Evolutionary conservation across 2,797 vertebrate species (phyloP).

Genomic region (Psittacula echo): DNA sequence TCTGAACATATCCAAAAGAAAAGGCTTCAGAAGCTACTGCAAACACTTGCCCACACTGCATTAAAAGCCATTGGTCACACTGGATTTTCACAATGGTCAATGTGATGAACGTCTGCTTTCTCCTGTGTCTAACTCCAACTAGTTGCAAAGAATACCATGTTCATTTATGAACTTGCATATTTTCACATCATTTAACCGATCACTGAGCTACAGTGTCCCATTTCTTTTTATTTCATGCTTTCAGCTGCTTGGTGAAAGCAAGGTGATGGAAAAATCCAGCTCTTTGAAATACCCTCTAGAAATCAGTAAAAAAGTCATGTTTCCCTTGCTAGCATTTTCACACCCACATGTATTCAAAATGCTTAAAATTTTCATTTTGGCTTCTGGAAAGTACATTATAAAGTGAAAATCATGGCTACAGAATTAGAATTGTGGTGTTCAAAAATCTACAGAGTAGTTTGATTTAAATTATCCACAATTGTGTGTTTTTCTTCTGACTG

Average conservation of each 20-base stretch:
- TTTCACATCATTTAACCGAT: not conserved
- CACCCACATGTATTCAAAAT: constrained; percentile 12
- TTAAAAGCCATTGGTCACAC: not conserved
- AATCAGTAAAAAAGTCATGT: constrained; percentile 17
- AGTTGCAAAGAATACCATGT: not conserved
- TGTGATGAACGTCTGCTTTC: not conserved
- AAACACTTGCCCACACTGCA: not conserved
- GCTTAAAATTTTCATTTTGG: constrained; percentile 36
- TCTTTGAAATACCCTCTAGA: constrained; percentile 9
- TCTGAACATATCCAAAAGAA: constrained; percentile 14
- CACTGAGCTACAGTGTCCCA: not conserved
- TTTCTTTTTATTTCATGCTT: constrained; percentile 26
- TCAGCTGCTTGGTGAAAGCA: not conserved
- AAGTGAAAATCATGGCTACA: constrained; percentile 32
- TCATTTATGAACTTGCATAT: not conserved
- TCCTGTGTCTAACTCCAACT: not conserved
- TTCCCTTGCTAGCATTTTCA: constrained; percentile 41
- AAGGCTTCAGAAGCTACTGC: not conserved
- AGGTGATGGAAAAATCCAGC: constrained; percentile 10
- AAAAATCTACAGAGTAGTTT: constrained; percentile 28
- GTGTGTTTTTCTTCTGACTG: constrained; percentile 31
- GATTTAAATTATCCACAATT: constrained; percentile 64
- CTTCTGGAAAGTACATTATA: constrained; percentile 32
- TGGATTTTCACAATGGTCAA: not conserved
- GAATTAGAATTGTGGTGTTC: constrained; percentile 32